Base-by-base conservation (phyloP, 2,888 invertebrate species). In the Notocelia uddmanniana region DNA sequence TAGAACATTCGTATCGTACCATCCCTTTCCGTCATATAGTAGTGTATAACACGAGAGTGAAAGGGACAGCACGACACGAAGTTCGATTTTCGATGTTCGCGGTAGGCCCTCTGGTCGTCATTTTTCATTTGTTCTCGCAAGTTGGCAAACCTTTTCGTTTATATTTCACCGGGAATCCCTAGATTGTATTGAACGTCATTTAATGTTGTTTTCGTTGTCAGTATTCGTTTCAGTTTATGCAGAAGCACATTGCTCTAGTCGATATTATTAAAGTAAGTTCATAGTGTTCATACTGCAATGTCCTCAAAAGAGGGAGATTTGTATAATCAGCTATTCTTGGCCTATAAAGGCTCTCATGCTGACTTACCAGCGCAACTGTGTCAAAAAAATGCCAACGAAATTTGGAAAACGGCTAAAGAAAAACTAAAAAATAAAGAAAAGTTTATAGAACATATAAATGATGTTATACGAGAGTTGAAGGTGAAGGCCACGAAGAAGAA, bases 51-150 rank as follows among this genome's bases (percentile, higher is more conserved):
- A n/a, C n/a, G n/a, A n/a, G n/a, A n/a, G n/a, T n/a, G n/a, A n/a
- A n/a, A n/a, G n/a, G n/a, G n/a, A n/a, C n/a, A n/a, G n/a, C n/a
- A n/a, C n/a, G n/a, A n/a, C n/a, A n/a, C n/a, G n/a, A n/a, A n/a
- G n/a, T n/a, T n/a, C n/a, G n/a, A n/a, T n/a, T n/a, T n/a, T n/a
- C n/a, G n/a, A n/a, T n/a, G n/a, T n/a, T n/a, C n/a, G n/a, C n/a
- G n/a, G n/a, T n/a, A n/a, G n/a, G n/a, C n/a, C n/a, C n/a, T 45
- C 45, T 45, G 45, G 45, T 45, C 45, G 45, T 45, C 45, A 45
- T 45, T 45, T 45, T 45, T 45, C 5, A 15, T 45, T 5, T 15
- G n/a, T 45, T 45, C 15, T 41, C 41, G 11, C 41, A 41, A 41
- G 41, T 41, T 41, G 41, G 10, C 41, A 41, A 41, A 34, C 34